phyloP scores from a whole-genome alignment of 2,797 vertebrate species.

The Sebastes diploproa region DNA sequence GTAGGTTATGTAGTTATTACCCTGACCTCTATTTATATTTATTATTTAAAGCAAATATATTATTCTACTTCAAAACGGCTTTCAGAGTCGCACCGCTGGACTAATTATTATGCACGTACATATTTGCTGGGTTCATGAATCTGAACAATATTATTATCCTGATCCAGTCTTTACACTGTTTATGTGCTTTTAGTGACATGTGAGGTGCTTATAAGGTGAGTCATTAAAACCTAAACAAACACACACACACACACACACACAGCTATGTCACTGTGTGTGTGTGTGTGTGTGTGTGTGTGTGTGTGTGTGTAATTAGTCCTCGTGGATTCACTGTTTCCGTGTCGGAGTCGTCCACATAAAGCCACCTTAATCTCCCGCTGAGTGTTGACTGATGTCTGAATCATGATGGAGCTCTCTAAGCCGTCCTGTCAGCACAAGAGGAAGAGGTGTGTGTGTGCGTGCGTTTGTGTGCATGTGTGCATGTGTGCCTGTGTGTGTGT shows the following conservation, averaged over 20 bases:
- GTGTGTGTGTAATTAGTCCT: slow-evolving; percentile 19
- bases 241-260: background rate
- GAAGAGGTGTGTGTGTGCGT: background rate
- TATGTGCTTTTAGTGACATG: too few relatives aligned
- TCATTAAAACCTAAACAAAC: background rate
- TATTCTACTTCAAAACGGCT: background rate
- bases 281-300: background rate
- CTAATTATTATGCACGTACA: background rate
- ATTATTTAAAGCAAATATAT: background rate
- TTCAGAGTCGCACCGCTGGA: background rate
- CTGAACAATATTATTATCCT: too few relatives aligned
- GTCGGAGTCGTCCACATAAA: slow-evolving; percentile 54
- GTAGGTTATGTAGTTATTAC: too few relatives aligned
- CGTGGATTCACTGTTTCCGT: slow-evolving; percentile 20
- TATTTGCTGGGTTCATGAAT: background rate
- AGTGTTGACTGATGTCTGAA: slow-evolving; percentile 61
- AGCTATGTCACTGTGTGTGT: background rate
- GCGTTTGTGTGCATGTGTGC: slow-evolving; percentile 1
- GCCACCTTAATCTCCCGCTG: slow-evolving; percentile 39
- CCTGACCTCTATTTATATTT: background rate
- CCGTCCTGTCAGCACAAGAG: slow-evolving; percentile 38
- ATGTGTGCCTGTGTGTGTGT: slow-evolving; percentile 9
- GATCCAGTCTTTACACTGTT: background rate
- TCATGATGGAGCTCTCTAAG: slow-evolving; percentile 49
- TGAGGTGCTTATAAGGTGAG: background rate